Evolutionary conservation across 2,797 vertebrate species (phyloP).

Genomic region (Rhynchonycteris naso): DNA sequence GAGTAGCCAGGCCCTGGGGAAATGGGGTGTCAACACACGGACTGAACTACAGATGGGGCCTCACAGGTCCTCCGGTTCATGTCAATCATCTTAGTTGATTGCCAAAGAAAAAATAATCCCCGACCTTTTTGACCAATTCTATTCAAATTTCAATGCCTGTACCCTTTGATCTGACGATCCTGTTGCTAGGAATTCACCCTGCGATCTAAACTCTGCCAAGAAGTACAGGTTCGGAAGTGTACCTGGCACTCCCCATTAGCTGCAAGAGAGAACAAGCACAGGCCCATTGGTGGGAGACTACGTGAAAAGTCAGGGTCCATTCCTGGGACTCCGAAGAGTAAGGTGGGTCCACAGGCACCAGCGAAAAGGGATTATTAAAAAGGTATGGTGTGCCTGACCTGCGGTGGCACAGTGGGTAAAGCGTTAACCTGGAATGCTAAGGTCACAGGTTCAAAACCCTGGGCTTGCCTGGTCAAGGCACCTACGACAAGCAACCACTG

Average conservation of each 20-base stretch:
- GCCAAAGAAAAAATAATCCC: constrained; percentile 4
- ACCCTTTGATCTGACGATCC: neutral
- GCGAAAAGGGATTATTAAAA: neutral
- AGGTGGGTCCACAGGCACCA: neutral
- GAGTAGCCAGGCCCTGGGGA: neutral
- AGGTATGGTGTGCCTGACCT: neutral
- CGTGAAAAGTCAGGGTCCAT: neutral
- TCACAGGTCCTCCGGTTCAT: neutral
- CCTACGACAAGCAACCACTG: no score
- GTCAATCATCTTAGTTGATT: neutral
- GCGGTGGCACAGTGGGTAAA: no score
- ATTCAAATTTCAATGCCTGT: neutral
- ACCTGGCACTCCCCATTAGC: neutral
- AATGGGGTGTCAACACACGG: neutral
- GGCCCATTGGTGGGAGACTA: neutral
- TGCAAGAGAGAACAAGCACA: neutral
- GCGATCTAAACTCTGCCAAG: neutral
- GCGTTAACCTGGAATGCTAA: no score
- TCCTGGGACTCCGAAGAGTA: neutral
- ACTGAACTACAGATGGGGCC: neutral
- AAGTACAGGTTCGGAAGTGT: constrained; percentile 6
- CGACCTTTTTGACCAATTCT: neutral
- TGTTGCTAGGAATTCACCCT: neutral
- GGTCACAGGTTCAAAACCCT: no score
- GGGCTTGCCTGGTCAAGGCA: no score